Conservation (phyloP, 2,888 invertebrate genomes). For the Caradrina clavipalpis region DNA sequence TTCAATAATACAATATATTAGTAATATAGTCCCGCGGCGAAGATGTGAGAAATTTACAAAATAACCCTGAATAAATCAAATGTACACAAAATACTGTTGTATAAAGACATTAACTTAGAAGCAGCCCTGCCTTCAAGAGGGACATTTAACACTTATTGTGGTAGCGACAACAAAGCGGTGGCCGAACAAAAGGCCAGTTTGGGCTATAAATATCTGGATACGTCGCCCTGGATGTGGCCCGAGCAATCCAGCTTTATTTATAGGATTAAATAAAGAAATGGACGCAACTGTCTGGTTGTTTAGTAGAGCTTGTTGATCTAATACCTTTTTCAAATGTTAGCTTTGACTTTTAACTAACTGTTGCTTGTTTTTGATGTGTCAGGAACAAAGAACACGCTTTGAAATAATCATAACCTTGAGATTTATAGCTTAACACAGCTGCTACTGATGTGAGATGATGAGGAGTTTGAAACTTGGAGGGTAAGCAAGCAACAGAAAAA, state of each 20-base stretch:
- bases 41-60: too few relatives aligned
- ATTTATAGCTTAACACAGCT: background rate
- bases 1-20: too few relatives aligned
- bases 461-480: background rate
- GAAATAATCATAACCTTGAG: conserved; percentile 2
- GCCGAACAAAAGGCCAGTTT: conserved; percentile 74
- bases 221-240: conserved; percentile 61
- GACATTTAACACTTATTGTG: conserved; percentile 86
- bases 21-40: too few relatives aligned
- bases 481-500: too few relatives aligned
- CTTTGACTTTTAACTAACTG: background rate
- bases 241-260: conserved; percentile 36
- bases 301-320: conserved; percentile 4
- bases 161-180: conserved; percentile 80
- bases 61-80: background rate
- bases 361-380: background rate
- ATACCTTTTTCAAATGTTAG: background rate
- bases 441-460: background rate
- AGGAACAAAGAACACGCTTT: background rate
- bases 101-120: conserved; percentile 47
- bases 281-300: background rate
- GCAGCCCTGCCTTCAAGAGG: conserved; percentile 70
- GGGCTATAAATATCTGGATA: conserved; percentile 58
- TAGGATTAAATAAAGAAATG: conserved; percentile 19
- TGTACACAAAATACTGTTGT: background rate